These are phyloP conservation scores for Slavum lentiscoides DNA, from an alignment of 2,888 invertebrate genomes.

Conservation along the genomic window DNA sequence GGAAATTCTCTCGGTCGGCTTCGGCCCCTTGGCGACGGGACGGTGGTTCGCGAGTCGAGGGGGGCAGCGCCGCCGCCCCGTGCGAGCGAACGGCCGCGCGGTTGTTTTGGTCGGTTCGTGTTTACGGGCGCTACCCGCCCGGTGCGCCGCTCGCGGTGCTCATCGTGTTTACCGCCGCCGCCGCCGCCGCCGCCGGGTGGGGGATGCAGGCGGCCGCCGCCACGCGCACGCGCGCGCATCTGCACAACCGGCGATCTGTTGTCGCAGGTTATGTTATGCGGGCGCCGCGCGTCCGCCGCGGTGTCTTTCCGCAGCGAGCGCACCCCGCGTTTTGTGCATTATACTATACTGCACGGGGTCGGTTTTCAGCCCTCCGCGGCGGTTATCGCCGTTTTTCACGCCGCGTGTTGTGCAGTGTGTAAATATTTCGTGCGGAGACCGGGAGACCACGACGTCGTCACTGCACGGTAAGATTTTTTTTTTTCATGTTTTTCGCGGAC, in stretches of 20 bases:
- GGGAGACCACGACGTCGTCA: too few species aligned
- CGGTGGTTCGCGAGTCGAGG: not conserved
- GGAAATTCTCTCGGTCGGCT: not conserved
- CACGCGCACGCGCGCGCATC: not conserved
- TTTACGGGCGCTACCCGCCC: not conserved
- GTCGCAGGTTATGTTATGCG: conserved; percentile 50
- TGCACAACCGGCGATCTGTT: conserved; percentile 46
- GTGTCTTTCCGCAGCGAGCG: not conserved
- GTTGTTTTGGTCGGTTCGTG: conserved; percentile 35
- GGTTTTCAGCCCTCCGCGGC: not conserved
- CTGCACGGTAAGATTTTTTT: too few species aligned
- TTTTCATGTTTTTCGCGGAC: too few species aligned
- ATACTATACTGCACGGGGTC: not conserved
- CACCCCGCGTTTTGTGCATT: not conserved
- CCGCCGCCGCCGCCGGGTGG: not conserved
- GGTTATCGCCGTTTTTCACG: not conserved
- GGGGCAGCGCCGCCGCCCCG: not conserved
- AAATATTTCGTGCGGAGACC: too few species aligned
- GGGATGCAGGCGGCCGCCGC: not conserved
- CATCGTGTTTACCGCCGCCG: not conserved
- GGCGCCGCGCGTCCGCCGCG: not conserved
- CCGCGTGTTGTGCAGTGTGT: too few species aligned
- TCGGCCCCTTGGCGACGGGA: not conserved
- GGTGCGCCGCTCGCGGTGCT: too few species aligned
- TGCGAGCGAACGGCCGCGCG: conserved; percentile 15